Conservation (phyloP, 2,888 invertebrate genomes). For the Lymantria monacha region DNA sequence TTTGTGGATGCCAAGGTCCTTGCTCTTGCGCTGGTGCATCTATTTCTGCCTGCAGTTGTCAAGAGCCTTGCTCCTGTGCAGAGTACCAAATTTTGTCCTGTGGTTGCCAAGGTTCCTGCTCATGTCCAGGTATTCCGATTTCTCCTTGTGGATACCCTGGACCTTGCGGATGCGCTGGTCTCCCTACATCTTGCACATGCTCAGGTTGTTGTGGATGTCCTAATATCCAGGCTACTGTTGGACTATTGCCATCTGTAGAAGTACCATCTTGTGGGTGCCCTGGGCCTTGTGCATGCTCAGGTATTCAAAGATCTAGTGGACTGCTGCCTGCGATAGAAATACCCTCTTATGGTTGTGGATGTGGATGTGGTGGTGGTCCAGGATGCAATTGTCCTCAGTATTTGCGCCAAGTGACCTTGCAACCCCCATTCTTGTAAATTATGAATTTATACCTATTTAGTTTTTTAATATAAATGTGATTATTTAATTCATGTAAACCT, state of each 20-base stretch:
- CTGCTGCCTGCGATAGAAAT: constrained; percentile 1
- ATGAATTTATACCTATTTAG: neutral
- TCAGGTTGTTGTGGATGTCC: neutral
- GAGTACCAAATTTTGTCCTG: constrained; percentile 2
- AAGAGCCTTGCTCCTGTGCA: constrained; percentile 10
- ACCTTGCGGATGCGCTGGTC: constrained; percentile 2
- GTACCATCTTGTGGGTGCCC: constrained; percentile 16
- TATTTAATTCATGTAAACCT: neutral
- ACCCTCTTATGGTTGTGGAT: constrained; percentile 15
- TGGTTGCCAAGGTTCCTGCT: constrained; percentile 7
- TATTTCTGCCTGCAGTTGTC: constrained; percentile 2
- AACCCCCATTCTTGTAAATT: constrained; percentile 56
- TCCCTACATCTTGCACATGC: neutral
- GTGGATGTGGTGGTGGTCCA: constrained; percentile 20
- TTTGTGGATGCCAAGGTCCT: constrained; percentile 7
- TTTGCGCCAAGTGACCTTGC: constrained; percentile 54
- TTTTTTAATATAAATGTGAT: neutral
- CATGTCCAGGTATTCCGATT: constrained; percentile 1
- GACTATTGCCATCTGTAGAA: neutral
- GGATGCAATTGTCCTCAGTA: constrained; percentile 35
- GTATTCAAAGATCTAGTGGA: neutral
- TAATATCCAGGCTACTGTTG: neutral
- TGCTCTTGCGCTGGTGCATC: neutral
- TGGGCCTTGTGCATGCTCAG: constrained; percentile 9
- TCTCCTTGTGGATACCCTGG: constrained; percentile 6